These are phyloP conservation scores for Diaprepes abbreviatus DNA, from an alignment of 2,888 invertebrate species.

Conservation along the genomic window DNA sequence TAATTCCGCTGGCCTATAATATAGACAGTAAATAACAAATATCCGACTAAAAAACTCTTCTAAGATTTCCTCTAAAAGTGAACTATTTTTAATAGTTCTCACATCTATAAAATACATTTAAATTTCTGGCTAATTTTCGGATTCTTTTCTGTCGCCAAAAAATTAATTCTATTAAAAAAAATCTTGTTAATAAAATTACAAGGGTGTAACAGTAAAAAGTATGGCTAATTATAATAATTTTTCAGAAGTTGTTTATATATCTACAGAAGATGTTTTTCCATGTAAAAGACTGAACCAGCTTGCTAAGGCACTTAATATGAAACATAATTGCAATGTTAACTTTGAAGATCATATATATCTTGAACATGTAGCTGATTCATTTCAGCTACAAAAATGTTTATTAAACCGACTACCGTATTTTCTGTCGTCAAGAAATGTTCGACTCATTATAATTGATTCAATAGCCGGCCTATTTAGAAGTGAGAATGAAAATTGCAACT, in stretches of 20 bases:
- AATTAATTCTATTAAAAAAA: no score
- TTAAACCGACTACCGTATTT: constrained; percentile 70
- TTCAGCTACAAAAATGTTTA: constrained; percentile 72
- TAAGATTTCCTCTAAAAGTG: no score
- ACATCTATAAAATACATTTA: no score
- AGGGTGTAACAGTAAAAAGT: no score
- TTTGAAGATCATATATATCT: constrained; percentile 76
- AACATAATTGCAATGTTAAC: constrained; percentile 59
- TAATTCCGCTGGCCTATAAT: no score
- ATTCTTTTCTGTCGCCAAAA: no score
- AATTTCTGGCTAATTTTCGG: no score
- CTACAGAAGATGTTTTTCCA: constrained; percentile 85
- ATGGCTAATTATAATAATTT: no score
- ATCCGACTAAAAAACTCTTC: no score
- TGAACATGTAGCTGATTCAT: constrained; percentile 75
- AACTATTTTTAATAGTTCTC: no score
- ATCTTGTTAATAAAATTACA: no score
- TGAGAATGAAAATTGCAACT: constrained; percentile 68
- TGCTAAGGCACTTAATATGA: constrained; percentile 62
- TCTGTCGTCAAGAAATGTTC: constrained; percentile 63
- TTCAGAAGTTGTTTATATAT: constrained; percentile 76
- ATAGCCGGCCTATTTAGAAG: constrained; percentile 80
- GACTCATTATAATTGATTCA: constrained; percentile 80
- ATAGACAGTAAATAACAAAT: no score
- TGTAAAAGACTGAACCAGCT: constrained; percentile 76